Evolutionary conservation across 2,797 vertebrate genomes (phyloP).

Genomic region (Darevskia nairensis): DNA sequence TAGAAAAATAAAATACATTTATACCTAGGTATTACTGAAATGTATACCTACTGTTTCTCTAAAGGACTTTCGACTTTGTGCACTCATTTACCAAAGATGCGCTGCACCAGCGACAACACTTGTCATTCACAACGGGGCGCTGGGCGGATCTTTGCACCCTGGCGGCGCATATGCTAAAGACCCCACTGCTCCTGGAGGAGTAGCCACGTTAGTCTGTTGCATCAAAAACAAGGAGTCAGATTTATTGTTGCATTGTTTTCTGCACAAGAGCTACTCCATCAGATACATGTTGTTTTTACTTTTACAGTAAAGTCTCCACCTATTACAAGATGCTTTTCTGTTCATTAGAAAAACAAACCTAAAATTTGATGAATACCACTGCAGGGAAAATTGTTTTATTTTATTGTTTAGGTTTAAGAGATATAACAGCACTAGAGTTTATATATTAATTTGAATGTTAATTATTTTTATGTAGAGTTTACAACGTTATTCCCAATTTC

Average conservation of each 20-base stretch:
- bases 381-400: not conserved
- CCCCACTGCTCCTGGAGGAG: no score
- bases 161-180: no score
- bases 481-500: not conserved
- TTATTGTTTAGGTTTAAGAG: not conserved
- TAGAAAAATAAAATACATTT: no score
- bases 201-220: not conserved
- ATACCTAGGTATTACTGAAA: no score
- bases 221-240: not conserved
- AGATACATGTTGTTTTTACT: not conserved
- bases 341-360: not conserved
- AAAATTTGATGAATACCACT: not conserved
- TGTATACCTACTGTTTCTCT: no score
- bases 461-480: not conserved
- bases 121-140: no score
- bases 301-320: not conserved
- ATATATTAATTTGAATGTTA: constrained; percentile 4
- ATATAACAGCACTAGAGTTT: not conserved
- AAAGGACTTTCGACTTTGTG: no score
- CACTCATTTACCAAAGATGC: no score
- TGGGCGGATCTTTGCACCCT: no score
- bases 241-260: not conserved
- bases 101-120: accelerated
- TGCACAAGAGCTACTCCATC: not conserved
- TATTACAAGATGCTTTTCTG: not conserved